These are phyloP conservation scores for Crepidodera aurea DNA, from an alignment of 2,888 invertebrate species.

Conservation along the genomic window DNA sequence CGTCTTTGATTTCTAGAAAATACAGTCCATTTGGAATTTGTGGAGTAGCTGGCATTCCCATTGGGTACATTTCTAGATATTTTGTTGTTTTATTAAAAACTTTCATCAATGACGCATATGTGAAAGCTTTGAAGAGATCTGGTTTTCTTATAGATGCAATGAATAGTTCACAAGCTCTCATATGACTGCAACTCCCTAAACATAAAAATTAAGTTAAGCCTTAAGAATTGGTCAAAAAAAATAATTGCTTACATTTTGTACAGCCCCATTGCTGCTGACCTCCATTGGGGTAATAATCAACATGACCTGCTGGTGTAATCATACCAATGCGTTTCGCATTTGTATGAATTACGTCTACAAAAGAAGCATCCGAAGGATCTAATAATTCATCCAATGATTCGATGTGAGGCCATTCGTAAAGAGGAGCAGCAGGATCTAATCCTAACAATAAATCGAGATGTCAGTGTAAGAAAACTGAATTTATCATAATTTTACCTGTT, in stretches of 20 bases:
- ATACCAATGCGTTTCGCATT: constrained; percentile 63
- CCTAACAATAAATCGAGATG: constrained; percentile 55
- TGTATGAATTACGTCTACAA: constrained; percentile 67
- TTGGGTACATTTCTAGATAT: constrained; percentile 45
- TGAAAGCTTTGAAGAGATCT: constrained; percentile 52
- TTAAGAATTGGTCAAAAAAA: too few species aligned
- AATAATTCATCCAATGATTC: constrained; percentile 58
- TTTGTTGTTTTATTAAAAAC: constrained; percentile 43
- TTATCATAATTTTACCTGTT: constrained; percentile 52
- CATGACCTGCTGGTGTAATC: constrained; percentile 61
- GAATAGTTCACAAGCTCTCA: constrained; percentile 55
- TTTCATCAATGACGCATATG: constrained; percentile 50
- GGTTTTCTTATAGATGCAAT: constrained; percentile 55
- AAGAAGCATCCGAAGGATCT: constrained; percentile 62
- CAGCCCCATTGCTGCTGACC: constrained; percentile 68
- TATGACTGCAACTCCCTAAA: constrained; percentile 56
- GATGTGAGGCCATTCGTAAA: constrained; percentile 59
- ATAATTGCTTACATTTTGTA: constrained; percentile 46
- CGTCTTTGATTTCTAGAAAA: constrained; percentile 47
- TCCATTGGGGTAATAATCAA: constrained; percentile 71
- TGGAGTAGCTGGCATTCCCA: constrained; percentile 55
- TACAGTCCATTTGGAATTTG: constrained; percentile 53
- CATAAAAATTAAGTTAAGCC: constrained; percentile 7
- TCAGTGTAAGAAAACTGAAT: too few species aligned
- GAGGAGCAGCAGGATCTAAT: constrained; percentile 66